Base-by-base conservation (phyloP, 2,797 vertebrate genomes). In the Hoplostethus mediterraneus region DNA sequence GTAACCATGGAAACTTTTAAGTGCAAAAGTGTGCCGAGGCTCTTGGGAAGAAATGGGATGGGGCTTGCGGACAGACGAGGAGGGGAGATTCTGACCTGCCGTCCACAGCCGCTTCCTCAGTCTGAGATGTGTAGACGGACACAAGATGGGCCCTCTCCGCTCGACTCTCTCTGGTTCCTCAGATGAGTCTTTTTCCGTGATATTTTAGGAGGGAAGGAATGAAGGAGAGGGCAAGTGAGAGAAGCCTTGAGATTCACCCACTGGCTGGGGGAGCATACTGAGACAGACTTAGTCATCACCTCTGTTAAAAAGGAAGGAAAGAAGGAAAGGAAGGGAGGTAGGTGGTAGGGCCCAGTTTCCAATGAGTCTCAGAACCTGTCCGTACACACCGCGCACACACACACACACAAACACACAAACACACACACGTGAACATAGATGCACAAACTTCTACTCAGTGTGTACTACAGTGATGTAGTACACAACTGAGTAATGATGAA, bases 401-500 rank as follows among this genome's bases (percentile, higher is more conserved):
- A 31, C 30, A 16, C 38, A 28, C 44, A 47, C 13, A 65, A 25
- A 55, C 67, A 86, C 3, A 54, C 82, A 83, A 63, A 68, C 40
- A 60, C 38, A 60, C 12, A 45, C 40, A 60, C 12, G 9, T 5
- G n/a, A 63, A 61, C 44, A 63, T 40, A 52, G 56, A 75, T 30
- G 53, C 38, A 60, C 63, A 40, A n/a, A 61, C 21, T 64, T 17
- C 6, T 60, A 58, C 57, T 25, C 44, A 61, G 8, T 81, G 58
- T 79, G 58, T 55, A 51, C 56, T 77, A 84, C 81, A 84, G 68
- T 69, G 33, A 33, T 53, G 30, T 17, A 68, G 58, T 62, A 31
- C 71, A 42, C 2, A 55, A 33, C 60, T 53, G 25, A 63, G 67
- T 45, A 6, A 57, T 36, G 13, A 67, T 63, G 53, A 47, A 80